Base-by-base conservation (phyloP, 2,888 invertebrate genomes). In the Pecten maximus region DNA sequence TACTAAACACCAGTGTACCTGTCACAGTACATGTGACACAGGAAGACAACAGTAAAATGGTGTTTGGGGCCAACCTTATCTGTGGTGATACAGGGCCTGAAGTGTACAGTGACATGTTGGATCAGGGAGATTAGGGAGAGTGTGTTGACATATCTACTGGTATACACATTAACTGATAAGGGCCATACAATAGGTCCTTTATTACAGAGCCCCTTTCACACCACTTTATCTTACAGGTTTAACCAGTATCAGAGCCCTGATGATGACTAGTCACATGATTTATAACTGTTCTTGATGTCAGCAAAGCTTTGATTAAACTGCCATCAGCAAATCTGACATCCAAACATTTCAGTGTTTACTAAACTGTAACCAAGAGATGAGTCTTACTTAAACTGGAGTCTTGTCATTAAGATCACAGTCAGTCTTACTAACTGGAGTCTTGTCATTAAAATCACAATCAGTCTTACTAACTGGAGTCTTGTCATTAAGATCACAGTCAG, bases 101-200 rank as follows among this genome's bases (percentile, higher is more conserved):
- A 54, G 6, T 54, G 6, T 54, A 15, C 54, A 15, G 19, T 54
- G n/a, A 54, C 54, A 35, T 74, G 35, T 35, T 8, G 74, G 74
- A 74, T 74, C 35, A 74, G 28, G 74, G 35, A 28, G n/a, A 44
- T 44, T 12, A 74, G 74, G 8, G n/a, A 60, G 60, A 6, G 6
- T 60, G 8, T 74, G 35, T 74, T 28, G 74, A 74, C 35, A 35
- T 28, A 74, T 23, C 74, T 74, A 74, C 74, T 35, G 35, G 74
- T 74, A 74, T 74, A 74, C 74, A 74, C 74, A 74, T 74, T 74
- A 74, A 35, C 74, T 74, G 74, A 74, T 74, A 74, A 74, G 28
- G 15, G 16, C 23, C 10, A 44, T 74, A 8, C 12, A 28, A 28
- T 74, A 15, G 28, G 12, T 10, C 60, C 74, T 74, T 8, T 74